These are phyloP conservation scores for Prionchulus punctatus DNA, from an alignment of 2,888 invertebrate species.

Conservation along the genomic window DNA sequence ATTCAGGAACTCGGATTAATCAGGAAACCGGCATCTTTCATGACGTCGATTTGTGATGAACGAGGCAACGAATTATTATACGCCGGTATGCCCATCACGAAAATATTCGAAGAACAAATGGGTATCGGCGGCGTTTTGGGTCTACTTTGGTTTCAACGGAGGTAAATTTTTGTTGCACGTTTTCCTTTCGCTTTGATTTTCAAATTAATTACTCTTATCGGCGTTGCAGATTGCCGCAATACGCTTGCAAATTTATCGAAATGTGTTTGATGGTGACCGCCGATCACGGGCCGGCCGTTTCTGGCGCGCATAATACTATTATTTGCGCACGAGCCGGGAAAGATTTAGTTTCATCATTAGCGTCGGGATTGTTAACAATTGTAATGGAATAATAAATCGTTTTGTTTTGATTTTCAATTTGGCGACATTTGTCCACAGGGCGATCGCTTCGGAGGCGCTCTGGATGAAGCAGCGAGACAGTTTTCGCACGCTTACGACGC, in stretches of 20 bases:
- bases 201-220: not conserved
- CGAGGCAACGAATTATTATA: conserved; percentile 89
- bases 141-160: conserved; percentile 89
- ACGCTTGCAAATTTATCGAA: conserved; percentile 92
- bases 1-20: conserved; percentile 90
- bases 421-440: conserved; percentile 47
- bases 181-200: not conserved
- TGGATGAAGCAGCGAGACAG: conserved; percentile 92
- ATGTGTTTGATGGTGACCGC: conserved; percentile 97
- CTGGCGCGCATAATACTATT: conserved; percentile 95
- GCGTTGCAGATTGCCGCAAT: conserved; percentile 57
- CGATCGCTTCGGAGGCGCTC: conserved; percentile 91
- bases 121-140: conserved; percentile 96
- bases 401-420: not conserved
- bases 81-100: conserved; percentile 67
- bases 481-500: conserved; percentile 91
- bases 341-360: conserved; percentile 84
- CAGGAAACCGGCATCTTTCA: conserved; percentile 94
- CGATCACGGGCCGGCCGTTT: conserved; percentile 95
- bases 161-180: conserved; percentile 18
- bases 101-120: conserved; percentile 74
- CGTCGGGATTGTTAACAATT: conserved; percentile 88
- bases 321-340: conserved; percentile 93
- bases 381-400: conserved; percentile 44
- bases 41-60: conserved; percentile 98